Base-by-base conservation (phyloP, 2,797 vertebrate species). In the Borostomias antarcticus region DNA sequence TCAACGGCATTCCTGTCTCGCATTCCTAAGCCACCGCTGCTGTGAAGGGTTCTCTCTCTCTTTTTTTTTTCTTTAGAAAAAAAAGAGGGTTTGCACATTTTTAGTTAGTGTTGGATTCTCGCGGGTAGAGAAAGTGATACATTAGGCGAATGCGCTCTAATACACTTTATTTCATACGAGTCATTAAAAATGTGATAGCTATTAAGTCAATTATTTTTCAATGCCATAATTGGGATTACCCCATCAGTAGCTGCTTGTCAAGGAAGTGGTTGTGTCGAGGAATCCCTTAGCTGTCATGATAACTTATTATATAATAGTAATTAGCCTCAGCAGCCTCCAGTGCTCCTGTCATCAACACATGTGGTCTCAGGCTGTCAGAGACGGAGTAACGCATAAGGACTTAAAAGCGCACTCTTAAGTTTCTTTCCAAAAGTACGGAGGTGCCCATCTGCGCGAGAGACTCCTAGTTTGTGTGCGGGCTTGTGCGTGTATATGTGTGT, bases 1-100 rank as follows among this genome's bases (percentile, higher is more conserved):
- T 92, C 85, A 85, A 75, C 90, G 66, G 86, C 93, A 93, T 94
- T 94, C 94, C 93, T 92, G 88, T 77, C 90, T 91, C 77, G 0
- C 92, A 94, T 96, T 95, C 93, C 92, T 89, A 82, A 92, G 87
- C 88, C 91, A 69, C 82, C 68, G 74, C 90, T 89, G 87, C 72
- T 80, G 75, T 86, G 78, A 85, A 88, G 82, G 72, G 0, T 70
- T 76, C 79, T n/a, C n/a, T n/a, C n/a, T n/a, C n/a, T n/a, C n/a
- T 78, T 76, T 74, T 75, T 78, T 73, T 76, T 21, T 23, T 61
- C 67, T 58, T 68, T 13, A 28, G 23, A 66, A 62, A 70, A 70
- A 69, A 32, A 33, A 43, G 45, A 10, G 45, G 69, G 68, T 75
- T 80, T 62, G n/a, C n/a, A n/a, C n/a, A n/a, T n/a, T n/a, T n/a